phyloP scores from a whole-genome alignment of 1,140 invertebrate species.

The Ceratosolen solmsi region DNA sequence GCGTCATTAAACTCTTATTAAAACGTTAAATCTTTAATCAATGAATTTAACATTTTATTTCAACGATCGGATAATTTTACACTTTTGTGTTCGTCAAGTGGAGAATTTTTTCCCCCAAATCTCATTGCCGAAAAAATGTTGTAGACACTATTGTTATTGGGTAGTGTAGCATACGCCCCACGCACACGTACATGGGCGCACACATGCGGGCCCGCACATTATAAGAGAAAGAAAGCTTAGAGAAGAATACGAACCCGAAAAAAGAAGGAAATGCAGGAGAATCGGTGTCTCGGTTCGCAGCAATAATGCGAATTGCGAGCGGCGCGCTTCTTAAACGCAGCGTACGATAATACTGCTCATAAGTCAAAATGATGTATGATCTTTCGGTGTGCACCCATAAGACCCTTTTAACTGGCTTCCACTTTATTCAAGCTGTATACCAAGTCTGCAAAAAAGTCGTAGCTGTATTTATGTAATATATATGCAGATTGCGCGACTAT shows the following conservation, averaged over 20 bases:
- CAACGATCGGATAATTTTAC: too few species aligned
- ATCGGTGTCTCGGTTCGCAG: neutral
- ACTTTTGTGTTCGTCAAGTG: too few species aligned
- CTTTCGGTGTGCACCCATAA: constrained; percentile 57
- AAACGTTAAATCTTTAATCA: too few species aligned
- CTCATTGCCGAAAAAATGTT: too few species aligned
- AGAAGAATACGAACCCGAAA: neutral
- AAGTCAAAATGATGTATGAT: constrained; percentile 67
- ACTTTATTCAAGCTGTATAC: constrained; percentile 9
- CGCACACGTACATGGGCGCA: too few species aligned
- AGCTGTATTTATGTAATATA: constrained; percentile 8
- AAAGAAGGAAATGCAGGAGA: neutral
- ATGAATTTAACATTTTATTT: too few species aligned
- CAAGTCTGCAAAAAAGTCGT: constrained; percentile 1
- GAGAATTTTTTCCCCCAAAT: too few species aligned
- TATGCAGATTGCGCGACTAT: neutral
- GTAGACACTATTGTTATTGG: too few species aligned
- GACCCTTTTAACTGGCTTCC: constrained; percentile 50
- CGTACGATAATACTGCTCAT: constrained; percentile 60
- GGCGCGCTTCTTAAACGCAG: constrained; percentile 25
- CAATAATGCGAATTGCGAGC: neutral
- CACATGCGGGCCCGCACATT: neutral
- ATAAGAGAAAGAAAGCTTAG: neutral
- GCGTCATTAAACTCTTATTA: too few species aligned
- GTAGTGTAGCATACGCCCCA: too few species aligned